Conservation (phyloP, 53 echinoderm and acorn worm genomes). For the Zoroaster sp. region DNA sequence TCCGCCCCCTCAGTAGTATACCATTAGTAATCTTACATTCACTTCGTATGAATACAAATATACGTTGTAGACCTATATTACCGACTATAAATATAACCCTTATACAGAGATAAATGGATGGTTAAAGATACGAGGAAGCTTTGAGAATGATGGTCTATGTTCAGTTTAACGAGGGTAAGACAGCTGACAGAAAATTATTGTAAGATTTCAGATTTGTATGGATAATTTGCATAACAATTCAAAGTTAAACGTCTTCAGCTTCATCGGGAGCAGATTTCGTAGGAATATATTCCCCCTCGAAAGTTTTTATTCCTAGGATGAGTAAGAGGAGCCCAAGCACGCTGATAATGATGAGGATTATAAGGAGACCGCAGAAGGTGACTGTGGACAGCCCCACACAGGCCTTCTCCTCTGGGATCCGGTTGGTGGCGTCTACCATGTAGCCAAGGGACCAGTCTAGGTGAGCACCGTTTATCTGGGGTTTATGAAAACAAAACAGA, state of each 20-base stretch:
- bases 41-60: no score
- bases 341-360: slow-evolving; percentile 27
- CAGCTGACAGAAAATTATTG: no score
- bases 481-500: not conserved
- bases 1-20: no score
- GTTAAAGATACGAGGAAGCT: no score
- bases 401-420: slow-evolving; percentile 50
- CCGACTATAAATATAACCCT: no score
- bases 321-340: not conserved
- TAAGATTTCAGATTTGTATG: not conserved
- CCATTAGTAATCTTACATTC: no score
- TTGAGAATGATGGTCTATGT: no score
- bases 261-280: not conserved
- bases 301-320: not conserved
- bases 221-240: not conserved
- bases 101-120: no score
- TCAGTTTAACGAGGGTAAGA: no score
- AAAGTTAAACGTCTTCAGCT: not conserved
- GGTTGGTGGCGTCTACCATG: slow-evolving; percentile 75
- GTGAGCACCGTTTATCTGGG: slow-evolving; percentile 43
- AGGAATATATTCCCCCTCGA: no score
- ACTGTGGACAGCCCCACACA: slow-evolving; percentile 26
- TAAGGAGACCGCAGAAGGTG: not conserved
- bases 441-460: slow-evolving; percentile 75
- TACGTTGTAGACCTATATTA: no score